Evolutionary conservation across 2,888 invertebrate genomes (phyloP), one percentile per base, ranked within the genome.

Genomic region (Osmoderma eremita): DNA sequence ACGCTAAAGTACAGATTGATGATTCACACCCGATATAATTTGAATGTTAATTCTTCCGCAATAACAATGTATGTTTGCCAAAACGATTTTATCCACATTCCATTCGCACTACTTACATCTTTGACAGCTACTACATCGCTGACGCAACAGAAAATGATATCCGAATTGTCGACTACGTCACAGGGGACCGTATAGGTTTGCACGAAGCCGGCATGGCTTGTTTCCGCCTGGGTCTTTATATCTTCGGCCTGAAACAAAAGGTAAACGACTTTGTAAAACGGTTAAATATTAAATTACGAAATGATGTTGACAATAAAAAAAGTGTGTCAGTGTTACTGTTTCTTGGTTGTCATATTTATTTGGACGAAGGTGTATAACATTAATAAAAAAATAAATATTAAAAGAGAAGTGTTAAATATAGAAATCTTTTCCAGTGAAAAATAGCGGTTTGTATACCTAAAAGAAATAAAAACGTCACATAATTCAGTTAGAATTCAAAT

Each of bases 141-240:
- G 12, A 98, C 95, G 80, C 97, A 98, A 8, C 94, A 95, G 83
- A 98, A 97, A 61, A 95, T 97, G 74, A 98, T 93, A 81, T 98
- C 97, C 0, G 96, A 93, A 63, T 90, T 90, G 74, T 90, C 89
- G 15, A 97, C 92, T 8, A 98, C 97, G 78, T 98, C 97, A 76
- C 93, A 93, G 1, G 97, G 97, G 2, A 95, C 95, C 77, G 91
- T 88, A 63, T 92, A 94, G 69, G 92, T 88, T 69, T 91, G 88
- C 1, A 97, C 97, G 17, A 96, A 95, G 1, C 91, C 79, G 1
- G 78, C 72, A 70, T 78, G 74, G 75, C 69, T 74, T n/a, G 69
- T 61, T 67, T 81, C 79, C 3, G 80, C 79, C 62, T 79, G 78
- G 5, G 73, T 69, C 74, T 81, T 80, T 30, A 81, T 75, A 36